These are phyloP conservation scores for Danionella dracula DNA, from an alignment of 2,797 vertebrate genomes.

Conservation along the genomic window DNA sequence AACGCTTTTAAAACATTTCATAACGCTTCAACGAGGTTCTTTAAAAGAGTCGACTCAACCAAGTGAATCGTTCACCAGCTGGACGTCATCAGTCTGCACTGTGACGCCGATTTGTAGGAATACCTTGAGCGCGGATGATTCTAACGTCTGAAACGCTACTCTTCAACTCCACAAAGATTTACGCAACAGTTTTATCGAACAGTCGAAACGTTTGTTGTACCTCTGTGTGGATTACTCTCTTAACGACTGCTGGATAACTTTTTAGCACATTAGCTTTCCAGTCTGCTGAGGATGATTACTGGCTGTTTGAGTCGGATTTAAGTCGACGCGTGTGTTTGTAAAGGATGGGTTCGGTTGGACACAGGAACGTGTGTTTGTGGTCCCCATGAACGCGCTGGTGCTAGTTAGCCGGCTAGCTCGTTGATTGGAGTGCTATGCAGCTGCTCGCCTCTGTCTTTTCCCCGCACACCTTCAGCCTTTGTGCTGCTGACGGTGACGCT, in stretches of 20 bases:
- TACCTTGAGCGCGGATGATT: neutral
- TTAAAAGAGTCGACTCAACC: neutral
- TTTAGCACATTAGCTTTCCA: neutral
- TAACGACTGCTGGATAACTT: neutral
- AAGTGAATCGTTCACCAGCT: neutral
- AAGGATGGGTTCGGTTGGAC: too few relatives aligned
- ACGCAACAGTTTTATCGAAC: too few relatives aligned
- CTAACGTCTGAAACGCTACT: neutral
- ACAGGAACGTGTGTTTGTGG: too few relatives aligned
- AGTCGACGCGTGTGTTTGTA: neutral
- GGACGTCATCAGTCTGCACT: neutral
- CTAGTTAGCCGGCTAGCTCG: conserved; percentile 22
- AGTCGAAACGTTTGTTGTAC: too few relatives aligned
- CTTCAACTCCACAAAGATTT: neutral
- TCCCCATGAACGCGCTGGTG: neutral
- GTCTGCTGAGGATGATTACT: too few relatives aligned
- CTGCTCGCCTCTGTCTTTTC: neutral
- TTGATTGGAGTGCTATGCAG: conserved; percentile 6
- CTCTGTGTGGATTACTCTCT: neutral
- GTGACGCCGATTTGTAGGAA: neutral
- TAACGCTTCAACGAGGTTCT: too few relatives aligned
- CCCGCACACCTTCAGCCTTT: neutral
- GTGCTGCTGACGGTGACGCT: neutral
- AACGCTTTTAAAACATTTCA: too few relatives aligned
- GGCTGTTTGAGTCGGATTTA: neutral